Evolutionary conservation across 2,888 invertebrate species (phyloP), one percentile per base, ranked within the genome.

Genomic region (Spialia ferax): DNA sequence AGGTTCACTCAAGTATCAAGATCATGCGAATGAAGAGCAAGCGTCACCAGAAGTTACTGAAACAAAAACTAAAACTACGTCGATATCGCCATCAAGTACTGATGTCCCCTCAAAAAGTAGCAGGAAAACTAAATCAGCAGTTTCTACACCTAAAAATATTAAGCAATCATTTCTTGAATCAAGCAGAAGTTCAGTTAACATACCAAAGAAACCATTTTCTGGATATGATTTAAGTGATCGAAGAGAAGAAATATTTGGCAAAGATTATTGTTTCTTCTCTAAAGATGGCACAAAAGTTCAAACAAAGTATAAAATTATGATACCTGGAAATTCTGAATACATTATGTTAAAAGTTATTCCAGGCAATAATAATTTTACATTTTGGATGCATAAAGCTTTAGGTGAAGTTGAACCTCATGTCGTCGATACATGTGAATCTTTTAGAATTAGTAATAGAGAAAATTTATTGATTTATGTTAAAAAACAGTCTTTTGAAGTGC

Each of bases 191-290:
- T 76, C 78, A 20, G 7, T 74, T 18, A 61, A 71, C 60, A 73
- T 75, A 26, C 75, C 70, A 1, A 73, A 70, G 29, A 91, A 90
- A 73, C 83, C 83, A 13, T 91, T 91, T 78, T 77, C 79, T 42
- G 93, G 90, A 2, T 94, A 92, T 71, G 79, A 91, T 76, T 83
- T 93, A 71, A 85, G 90, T 23, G 84, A 92, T 26, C 80, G 93
- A 76, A 83, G 93, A 76, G 86, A 92, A 1, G 91, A 93, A 82
- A 84, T 88, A 18, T 88, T 92, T 72, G 93, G 94, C 11, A 90
- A 88, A 82, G 86, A 91, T 76, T 79, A 81, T 1, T 78, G 79
- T 64, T 94, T 76, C 79, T 91, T 87, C 79, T 90, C 93, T 42
- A 84, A 81, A 75, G 93, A 93, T 71, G 93, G 92, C 1, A 88